These are phyloP conservation scores for Pygoscelis adeliae DNA, from an alignment of 2,113 vertebrate genomes.

Conservation along the genomic window DNA sequence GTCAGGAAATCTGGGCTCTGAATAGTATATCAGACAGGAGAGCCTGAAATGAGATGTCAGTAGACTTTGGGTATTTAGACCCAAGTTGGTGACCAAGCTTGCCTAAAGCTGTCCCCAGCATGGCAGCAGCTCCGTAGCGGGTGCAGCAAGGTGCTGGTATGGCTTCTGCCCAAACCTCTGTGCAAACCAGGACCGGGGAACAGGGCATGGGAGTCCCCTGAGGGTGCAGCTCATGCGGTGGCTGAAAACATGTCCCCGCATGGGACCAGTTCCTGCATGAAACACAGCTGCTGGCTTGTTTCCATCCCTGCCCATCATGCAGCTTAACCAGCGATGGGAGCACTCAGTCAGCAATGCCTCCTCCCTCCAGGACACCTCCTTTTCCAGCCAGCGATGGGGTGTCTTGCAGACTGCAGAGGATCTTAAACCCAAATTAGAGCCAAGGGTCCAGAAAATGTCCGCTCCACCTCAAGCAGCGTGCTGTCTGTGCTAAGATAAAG, in stretches of 20 bases:
- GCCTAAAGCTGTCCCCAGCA: neutral
- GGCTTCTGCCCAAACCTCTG: neutral
- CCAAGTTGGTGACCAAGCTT: neutral
- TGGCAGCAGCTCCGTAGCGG: neutral
- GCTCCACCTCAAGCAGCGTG: rapidly evolving
- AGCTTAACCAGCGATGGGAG: neutral
- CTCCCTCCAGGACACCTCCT: neutral
- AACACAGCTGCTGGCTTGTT: neutral
- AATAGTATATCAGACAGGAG: neutral
- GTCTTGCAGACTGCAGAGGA: neutral
- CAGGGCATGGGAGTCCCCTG: rapidly evolving
- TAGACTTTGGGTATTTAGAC: neutral
- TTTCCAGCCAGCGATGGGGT: neutral
- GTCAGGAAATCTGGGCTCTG: neutral
- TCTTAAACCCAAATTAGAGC: neutral
- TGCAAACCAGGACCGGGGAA: rapidly evolving
- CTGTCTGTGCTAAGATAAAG: neutral
- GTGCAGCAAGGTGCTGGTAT: neutral
- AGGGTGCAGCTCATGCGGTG: neutral
- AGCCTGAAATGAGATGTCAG: neutral
- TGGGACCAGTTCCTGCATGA: neutral
- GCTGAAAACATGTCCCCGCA: rapidly evolving
- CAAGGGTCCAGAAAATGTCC: neutral
- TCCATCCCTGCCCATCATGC: neutral
- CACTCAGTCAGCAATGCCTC: neutral